Evolutionary conservation across 23 tunicate species (phyloP).

Genomic region (Diplosoma virens): DNA sequence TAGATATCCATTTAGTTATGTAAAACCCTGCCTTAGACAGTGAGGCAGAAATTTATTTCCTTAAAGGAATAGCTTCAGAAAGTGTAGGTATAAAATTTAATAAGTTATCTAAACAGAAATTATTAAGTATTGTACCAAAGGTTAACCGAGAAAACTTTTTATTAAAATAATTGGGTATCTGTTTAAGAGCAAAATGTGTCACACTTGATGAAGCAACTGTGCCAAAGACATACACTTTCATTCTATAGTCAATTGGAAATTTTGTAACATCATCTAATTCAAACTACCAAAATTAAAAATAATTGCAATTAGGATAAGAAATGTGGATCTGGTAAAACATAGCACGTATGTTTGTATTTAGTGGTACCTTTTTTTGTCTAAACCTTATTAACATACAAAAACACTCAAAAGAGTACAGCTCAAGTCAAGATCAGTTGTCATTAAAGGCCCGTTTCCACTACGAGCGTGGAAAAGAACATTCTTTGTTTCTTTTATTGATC

Average conservation of each 20-base stretch:
- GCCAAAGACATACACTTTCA: too few relatives aligned
- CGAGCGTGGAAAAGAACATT: too few relatives aligned
- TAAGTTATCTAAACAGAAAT: conserved; percentile 10
- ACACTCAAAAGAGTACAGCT: too few relatives aligned
- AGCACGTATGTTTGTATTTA: background rate
- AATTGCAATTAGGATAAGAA: background rate
- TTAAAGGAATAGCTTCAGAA: background rate
- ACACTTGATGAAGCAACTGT: too few relatives aligned
- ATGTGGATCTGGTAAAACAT: conserved; percentile 31
- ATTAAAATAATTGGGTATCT: too few relatives aligned
- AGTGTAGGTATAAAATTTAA: background rate
- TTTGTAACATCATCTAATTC: background rate
- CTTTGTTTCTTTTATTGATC: too few relatives aligned
- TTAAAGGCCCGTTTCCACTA: too few relatives aligned
- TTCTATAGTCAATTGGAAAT: background rate
- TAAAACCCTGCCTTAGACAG: background rate
- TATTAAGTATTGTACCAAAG: too few relatives aligned
- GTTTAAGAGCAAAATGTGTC: too few relatives aligned
- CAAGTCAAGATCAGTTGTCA: too few relatives aligned
- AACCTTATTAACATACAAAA: conserved; percentile 2
- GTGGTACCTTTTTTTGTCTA: background rate
- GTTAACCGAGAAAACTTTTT: too few relatives aligned
- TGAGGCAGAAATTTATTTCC: background rate
- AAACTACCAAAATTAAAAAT: conserved; percentile 12
- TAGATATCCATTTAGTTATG: conserved; percentile 23